These are phyloP conservation scores for Cyanoderma ruficeps DNA, from an alignment of 2,113 vertebrate genomes.

Conservation along the genomic window DNA sequence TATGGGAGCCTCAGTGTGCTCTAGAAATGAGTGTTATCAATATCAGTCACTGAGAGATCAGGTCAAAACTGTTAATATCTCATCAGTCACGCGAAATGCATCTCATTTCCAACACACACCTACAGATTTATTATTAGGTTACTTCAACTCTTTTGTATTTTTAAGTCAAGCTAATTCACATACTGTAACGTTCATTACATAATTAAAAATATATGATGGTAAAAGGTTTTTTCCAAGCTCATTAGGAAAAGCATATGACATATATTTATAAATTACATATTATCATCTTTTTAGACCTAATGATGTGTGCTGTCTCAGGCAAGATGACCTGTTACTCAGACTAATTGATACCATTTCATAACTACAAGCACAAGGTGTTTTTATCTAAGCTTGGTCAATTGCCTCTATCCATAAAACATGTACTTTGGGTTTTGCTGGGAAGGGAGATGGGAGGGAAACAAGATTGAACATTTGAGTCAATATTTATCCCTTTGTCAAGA, in stretches of 20 bases:
- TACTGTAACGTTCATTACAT: background rate
- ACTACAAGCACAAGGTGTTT: background rate
- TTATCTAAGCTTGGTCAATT: conserved; percentile 34
- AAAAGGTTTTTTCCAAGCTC: background rate
- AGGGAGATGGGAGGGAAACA: background rate
- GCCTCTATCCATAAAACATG: background rate
- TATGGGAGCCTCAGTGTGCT: background rate
- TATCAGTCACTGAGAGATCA: conserved; percentile 18
- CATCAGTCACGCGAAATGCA: conserved; percentile 21
- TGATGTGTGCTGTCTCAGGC: conserved; percentile 5
- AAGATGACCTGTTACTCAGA: conserved; percentile 21
- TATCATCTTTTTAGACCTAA: background rate
- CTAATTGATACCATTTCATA: conserved; percentile 17
- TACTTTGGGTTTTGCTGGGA: background rate
- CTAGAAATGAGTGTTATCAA: conserved; percentile 32
- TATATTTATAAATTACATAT: conserved; percentile 9
- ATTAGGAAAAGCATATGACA: background rate
- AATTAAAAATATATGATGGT: background rate
- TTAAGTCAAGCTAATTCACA: conserved; percentile 32
- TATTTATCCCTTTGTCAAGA: conserved; percentile 51
- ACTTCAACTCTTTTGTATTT: conserved; percentile 20
- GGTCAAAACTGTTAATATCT: conserved; percentile 57
- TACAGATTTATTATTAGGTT: conserved; percentile 19
- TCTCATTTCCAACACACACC: conserved; percentile 19
- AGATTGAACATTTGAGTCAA: conserved; percentile 10